Base-by-base conservation (phyloP, 2,113 vertebrate species). In the Hyperopisus bebe region DNA sequence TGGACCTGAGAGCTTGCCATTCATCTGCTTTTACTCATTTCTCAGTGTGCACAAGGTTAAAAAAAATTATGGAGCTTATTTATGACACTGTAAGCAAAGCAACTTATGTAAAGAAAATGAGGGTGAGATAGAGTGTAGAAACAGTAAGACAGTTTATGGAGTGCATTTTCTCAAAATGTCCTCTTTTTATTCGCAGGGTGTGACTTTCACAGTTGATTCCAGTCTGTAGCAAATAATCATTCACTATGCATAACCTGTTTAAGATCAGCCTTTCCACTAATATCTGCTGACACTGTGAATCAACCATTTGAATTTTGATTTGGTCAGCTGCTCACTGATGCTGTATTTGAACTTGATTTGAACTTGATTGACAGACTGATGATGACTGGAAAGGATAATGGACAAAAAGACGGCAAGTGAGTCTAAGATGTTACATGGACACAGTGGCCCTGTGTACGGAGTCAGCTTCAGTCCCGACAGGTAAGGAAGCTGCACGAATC, bases 401-500 rank as follows among this genome's bases (percentile, higher is more conserved):
- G 98, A 99, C 93, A 98, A 99, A 93, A 99, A 98, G 96, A 99
- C 98, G 17, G 96, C 98, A 91, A 98, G 98, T 90, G 98, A 99
- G 93, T 96, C 97, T 88, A 99, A 99, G 96, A 96, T 99, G 95
- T 96, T 99, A 86, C 96, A 97, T 83, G 98, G 98, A 93, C 98
- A 99, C 96, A 97, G 97, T 77, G 98, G 98, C 88, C 98, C 98
- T 5, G 98, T 99, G 89, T 99, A 99, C 91, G 98, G 97, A 90
- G 97, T 98, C 94, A 99, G 98, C 96, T 99, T 99, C 96, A 99
- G 98, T 94, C 98, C 98, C 0, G 98, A 99, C 96, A 98, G 98
- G 98, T 99, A 96, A 93, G 58, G 24, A n/a, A 66, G 8, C 9
- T 11, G 8, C 58, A 66, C 2, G 3, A 27, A 66, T 66, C n/a